phyloP scores from a whole-genome alignment of 1,140 invertebrate species.

The Atta cephalotes region DNA sequence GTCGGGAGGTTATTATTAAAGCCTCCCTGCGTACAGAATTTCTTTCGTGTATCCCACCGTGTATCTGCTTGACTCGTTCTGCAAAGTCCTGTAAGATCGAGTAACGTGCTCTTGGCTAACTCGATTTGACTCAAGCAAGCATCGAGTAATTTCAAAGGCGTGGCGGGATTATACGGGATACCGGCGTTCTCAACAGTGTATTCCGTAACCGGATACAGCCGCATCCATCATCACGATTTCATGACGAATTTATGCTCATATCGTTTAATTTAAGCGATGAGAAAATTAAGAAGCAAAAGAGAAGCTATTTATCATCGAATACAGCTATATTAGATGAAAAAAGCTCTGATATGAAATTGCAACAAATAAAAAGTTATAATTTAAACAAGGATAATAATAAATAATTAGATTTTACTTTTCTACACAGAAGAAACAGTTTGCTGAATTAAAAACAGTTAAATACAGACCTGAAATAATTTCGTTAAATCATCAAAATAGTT shows the following conservation, averaged over 20 bases:
- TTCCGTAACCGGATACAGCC: not conserved
- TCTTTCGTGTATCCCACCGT: slow-evolving; percentile 20
- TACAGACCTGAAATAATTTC: too few species aligned
- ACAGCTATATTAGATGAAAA: not conserved
- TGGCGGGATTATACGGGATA: slow-evolving; percentile 52
- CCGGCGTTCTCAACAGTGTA: slow-evolving; percentile 31
- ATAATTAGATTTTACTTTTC: too few species aligned
- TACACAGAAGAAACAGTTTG: too few species aligned
- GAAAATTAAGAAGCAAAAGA: not conserved
- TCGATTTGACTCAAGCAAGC: slow-evolving; percentile 34
- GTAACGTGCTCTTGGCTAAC: not conserved
- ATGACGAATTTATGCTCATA: slow-evolving; percentile 15
- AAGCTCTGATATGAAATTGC: not conserved
- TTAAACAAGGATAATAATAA: too few species aligned
- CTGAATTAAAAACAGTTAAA: too few species aligned
- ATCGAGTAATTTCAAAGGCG: slow-evolving; percentile 49
- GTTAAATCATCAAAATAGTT: too few species aligned
- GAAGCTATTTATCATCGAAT: not conserved
- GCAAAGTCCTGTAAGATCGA: slow-evolving; percentile 9
- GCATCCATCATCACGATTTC: slow-evolving; percentile 5
- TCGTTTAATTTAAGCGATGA: not conserved
- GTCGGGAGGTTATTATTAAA: slow-evolving; percentile 50
- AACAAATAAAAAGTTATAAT: not conserved
- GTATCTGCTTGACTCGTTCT: slow-evolving; percentile 12
- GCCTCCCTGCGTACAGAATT: slow-evolving; percentile 11